A percentile compares a stretch with the other conserved stretches of the same genome.
Evolutionary conservation across 2,888 invertebrate species (phyloP).

Genomic region (Pardosa pseudoannulata): DNA sequence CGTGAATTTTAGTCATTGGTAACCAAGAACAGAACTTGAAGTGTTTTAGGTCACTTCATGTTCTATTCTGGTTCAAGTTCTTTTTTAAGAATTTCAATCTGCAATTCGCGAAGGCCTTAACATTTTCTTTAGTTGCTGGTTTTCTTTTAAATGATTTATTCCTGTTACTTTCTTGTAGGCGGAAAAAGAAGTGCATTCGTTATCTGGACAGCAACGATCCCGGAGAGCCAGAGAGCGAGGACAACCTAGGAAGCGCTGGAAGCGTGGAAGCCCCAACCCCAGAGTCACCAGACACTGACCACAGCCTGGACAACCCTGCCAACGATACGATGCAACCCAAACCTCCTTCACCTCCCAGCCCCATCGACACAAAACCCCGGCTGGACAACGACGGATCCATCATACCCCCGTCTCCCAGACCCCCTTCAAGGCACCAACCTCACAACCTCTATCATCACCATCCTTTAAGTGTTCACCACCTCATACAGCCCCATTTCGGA

Average conservation of each 20-base stretch:
- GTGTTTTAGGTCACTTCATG: too few species aligned
- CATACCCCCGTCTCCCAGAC: slow-evolving; percentile 19
- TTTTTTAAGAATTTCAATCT: too few species aligned
- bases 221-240: slow-evolving; percentile 79
- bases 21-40: too few species aligned
- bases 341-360: slow-evolving; percentile 74
- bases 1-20: too few species aligned
- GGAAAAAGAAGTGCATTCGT: slow-evolving; percentile 97
- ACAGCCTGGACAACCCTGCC: slow-evolving; percentile 79
- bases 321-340: slow-evolving; percentile 76
- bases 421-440: slow-evolving; percentile 34
- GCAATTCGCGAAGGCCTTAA: too few species aligned
- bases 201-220: slow-evolving; percentile 87
- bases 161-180: slow-evolving; percentile 82
- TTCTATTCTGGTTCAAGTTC: too few species aligned
- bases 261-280: slow-evolving; percentile 81
- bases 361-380: slow-evolving; percentile 72
- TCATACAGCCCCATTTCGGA: slow-evolving; percentile 72
- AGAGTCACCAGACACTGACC: slow-evolving; percentile 82
- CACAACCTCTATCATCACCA: slow-evolving; percentile 56
- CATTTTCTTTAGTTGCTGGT: too few species aligned
- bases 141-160: too few species aligned
- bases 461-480: slow-evolving; percentile 74
- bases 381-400: slow-evolving; percentile 55
- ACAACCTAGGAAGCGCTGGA: slow-evolving; percentile 85